Evolutionary conservation across 2,888 invertebrate species (phyloP), one percentile per base, ranked within the genome.

Genomic region (Amphipoea lucens): DNA sequence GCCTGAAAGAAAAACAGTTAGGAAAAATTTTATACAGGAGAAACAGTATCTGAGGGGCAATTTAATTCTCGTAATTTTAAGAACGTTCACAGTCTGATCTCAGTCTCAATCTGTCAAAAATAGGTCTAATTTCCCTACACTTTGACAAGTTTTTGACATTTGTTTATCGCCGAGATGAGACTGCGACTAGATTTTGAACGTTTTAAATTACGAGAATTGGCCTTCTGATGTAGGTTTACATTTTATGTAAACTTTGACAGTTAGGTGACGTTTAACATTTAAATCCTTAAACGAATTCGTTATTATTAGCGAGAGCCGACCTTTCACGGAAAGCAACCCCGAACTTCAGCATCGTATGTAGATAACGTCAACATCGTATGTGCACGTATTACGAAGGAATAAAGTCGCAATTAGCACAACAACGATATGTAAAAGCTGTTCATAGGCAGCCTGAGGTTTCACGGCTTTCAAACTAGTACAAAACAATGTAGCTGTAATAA

Each of bases 401-500:
- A 80, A 48, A 68, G 69, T 77, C n/a, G 7, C 7, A 77, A 60
- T 83, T 66, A 36, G 60, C 17, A 48, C 9, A 62, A 9, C 4
- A 9, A 45, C 2, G 12, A 60, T 3, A 0, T 54, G 69, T 57
- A 42, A 51, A 63, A 51, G 4, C n/a, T 17, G 51, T 51, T n/a
- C 40, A 54, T 14, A 45, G 20, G 4, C 40, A 66, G 12, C 7
- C 40, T 7, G 17, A 67, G 57, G 29, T 63, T 14, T 36, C 29
- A 42, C 14, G 11, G 45, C 12, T 63, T 36, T 54, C 1, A 71
- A 71, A 78, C 60, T 71, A 62, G 29, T 20, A 71, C 57, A 68
- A 71, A 82, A 78, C 60, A 69, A 66, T 40, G n/a, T 42, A 70
- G 20, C 40, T 69, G 2, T 54, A 65, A 66, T 54, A 75, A 78